Evolutionary conservation across 2,888 invertebrate genomes (phyloP), one percentile per base, ranked within the genome.

Genomic region (Theristus sp.): DNA sequence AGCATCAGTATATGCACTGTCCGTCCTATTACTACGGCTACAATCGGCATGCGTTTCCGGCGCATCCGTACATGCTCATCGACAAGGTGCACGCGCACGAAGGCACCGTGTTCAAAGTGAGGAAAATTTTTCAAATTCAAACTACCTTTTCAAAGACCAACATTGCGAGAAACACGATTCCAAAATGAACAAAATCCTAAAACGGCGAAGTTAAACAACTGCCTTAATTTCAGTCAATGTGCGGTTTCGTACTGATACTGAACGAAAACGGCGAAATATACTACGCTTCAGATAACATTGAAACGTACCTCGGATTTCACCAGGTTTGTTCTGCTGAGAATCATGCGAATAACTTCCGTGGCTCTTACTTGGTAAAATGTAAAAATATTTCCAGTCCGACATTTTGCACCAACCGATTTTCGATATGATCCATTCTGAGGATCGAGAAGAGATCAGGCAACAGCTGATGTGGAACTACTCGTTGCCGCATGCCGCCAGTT

Each of bases 231-330:
- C 83, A 93, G 94, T 96, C 96, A 66, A 82, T 98, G 76, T 96
- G 96, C 79, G 98, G 98, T 71, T 98, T 99, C 82, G 84, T 98
- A 75, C 86, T 98, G 82, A 93, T 98, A 75, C 82, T 99, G 67
- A 94, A 93, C 68, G 94, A 96, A 75, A 65, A 70, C 57, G 96
- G 96, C 65, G 98, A 98, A 78, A 94, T 99, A 58, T 98, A 98
- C 82, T 98, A 94, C 80, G 94, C 94, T 62, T 94, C 96, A 65
- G 89, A 96, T 81, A 94, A 93, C 78, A 96, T 99, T 76, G 98
- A 98, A 81, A 93, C 89, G 77, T 99, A 94, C 80, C 83, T 98
- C 74, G 98, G 98, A 77, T 98, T 99, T 82, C 96, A 98, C 82
- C 98, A 98, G 86, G 96, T 96, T 80, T 80, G 80, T 64, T 38